Conservation (phyloP, 1,140 invertebrate species). For the Drosophila micromelanica region DNA sequence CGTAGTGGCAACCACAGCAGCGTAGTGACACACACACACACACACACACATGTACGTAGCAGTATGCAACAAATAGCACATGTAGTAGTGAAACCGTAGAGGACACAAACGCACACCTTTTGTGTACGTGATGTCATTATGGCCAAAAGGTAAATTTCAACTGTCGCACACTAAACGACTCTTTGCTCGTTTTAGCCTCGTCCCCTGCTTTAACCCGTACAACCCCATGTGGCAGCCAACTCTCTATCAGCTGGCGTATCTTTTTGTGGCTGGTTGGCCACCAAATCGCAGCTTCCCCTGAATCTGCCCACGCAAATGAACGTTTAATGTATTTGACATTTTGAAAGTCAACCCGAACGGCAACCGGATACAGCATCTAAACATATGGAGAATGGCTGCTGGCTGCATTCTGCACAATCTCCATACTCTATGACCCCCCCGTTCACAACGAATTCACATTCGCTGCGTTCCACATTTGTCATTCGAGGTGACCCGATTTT, state of each 20-base stretch:
- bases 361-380: conserved; percentile 67
- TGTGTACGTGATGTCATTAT: conserved; percentile 81
- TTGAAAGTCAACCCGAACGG: conserved; percentile 76
- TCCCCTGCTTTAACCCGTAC: not conserved
- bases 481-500: conserved; percentile 78
- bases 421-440: conserved; percentile 4
- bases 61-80: conserved; percentile 75
- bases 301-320: conserved; percentile 67
- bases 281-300: conserved; percentile 60
- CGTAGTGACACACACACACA: conserved; percentile 40
- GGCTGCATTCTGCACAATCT: conserved; percentile 25
- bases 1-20: conserved; percentile 64
- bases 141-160: conserved; percentile 81
- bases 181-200: conserved; percentile 47
- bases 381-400: conserved; percentile 52
- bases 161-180: conserved; percentile 78
- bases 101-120: conserved; percentile 70
- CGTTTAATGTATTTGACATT: conserved; percentile 82
- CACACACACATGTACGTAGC: conserved; percentile 19
- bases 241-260: conserved; percentile 40
- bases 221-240: conserved; percentile 4
- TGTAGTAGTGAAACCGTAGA: conserved; percentile 51
- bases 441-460: conserved; percentile 13
- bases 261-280: conserved; percentile 68
- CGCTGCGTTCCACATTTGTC: conserved; percentile 62